Percentiles rank a stretch among this genome's conserved stretches.
Evolutionary conservation across 92 coral and sea anemone species (phyloP).

Genomic region (Meandrina meandrites): DNA sequence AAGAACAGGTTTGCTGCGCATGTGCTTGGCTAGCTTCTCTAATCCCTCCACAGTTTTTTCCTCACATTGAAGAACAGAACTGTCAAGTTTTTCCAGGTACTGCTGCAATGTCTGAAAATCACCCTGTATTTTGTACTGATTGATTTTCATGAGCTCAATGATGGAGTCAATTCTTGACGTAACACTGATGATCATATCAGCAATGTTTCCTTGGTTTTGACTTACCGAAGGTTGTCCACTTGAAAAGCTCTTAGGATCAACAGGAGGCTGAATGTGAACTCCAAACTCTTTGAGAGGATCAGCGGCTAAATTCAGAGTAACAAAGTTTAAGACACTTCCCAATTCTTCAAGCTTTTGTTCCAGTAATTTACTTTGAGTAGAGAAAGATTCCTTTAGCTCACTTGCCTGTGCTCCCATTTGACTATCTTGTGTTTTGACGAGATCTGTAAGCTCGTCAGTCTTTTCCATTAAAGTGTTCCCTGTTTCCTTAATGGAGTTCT

Average conservation of each 20-base stretch:
- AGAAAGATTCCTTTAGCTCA: conserved; percentile 48
- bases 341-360: conserved; percentile 64
- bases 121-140: conserved; percentile 3
- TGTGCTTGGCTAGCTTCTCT: neutral
- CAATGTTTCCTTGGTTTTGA: neutral
- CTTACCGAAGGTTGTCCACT: neutral
- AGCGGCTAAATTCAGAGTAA: conserved; percentile 49
- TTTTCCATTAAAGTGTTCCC: conserved; percentile 73
- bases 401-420: conserved; percentile 42
- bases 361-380: conserved; percentile 55
- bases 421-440: conserved; percentile 52
- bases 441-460: conserved; percentile 62
- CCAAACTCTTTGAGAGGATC: conserved; percentile 49
- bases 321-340: conserved; percentile 58
- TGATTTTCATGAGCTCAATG: neutral
- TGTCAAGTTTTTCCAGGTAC: conserved; percentile 12
- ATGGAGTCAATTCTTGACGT: conserved; percentile 32
- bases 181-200: neutral
- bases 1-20: neutral
- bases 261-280: conserved; percentile 24
- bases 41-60: conserved; percentile 6
- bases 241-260: neutral
- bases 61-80: conserved; percentile 17
- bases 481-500: conserved; percentile 80
- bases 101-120: conserved; percentile 4